Evolutionary conservation across 2,113 vertebrate genomes (phyloP).

Genomic region (Montifringilla adamsi): DNA sequence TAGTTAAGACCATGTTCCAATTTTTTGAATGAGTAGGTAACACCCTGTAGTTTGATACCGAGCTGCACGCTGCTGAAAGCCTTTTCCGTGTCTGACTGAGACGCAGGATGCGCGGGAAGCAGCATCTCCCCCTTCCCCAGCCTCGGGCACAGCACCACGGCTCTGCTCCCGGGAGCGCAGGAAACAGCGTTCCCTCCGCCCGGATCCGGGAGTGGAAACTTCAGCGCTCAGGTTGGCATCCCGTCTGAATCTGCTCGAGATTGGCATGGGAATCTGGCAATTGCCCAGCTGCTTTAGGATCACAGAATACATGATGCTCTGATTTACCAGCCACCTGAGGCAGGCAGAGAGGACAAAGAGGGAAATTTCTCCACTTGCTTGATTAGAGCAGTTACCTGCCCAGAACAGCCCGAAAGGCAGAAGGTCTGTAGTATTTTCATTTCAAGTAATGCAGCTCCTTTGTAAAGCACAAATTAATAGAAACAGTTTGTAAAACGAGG

Average conservation of each 20-base stretch:
- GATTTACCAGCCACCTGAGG: not conserved
- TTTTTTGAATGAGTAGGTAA: not conserved
- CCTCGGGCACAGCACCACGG: fast-evolving
- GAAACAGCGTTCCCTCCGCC: fast-evolving
- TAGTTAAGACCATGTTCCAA: not conserved
- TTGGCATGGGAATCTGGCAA: not conserved
- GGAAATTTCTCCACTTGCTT: not conserved
- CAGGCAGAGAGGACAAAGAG: not conserved
- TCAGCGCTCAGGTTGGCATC: not conserved
- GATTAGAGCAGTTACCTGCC: not conserved
- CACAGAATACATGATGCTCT: fast-evolving
- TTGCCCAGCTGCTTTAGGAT: not conserved
- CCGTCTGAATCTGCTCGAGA: not conserved
- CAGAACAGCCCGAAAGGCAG: not conserved
- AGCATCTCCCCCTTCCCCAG: too few relatives aligned
- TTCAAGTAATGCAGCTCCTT: not conserved
- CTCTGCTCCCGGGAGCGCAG: fast-evolving
- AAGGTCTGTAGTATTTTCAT: not conserved
- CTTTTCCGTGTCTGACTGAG: not conserved
- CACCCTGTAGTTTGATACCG: not conserved
- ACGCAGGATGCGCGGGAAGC: too few relatives aligned
- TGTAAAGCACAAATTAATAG: not conserved
- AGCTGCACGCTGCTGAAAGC: not conserved
- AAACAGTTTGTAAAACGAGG: not conserved
- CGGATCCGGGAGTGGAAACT: fast-evolving